Evolutionary conservation across 2,797 vertebrate species (phyloP), one percentile per base, ranked within the genome.

Genomic region (Platalea minor): DNA sequence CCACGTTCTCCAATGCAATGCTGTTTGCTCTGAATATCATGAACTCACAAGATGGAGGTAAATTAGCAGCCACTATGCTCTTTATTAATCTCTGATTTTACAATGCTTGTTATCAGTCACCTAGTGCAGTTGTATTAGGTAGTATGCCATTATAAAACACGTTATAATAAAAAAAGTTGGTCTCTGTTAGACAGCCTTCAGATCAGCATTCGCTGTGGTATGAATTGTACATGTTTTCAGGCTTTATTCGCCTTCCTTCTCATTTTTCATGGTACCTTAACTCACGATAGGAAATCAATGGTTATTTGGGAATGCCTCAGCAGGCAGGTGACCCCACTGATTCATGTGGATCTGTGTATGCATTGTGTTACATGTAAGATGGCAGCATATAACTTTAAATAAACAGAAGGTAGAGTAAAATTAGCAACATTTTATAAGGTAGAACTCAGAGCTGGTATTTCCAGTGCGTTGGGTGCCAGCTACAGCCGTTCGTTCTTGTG

Each of bases 1-100:
- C 99, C 95, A 99, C 99, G 0, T 99, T 99, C 98, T 99, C 99
- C 97, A 99, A 99, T 21, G 99, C 99, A 82, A 99, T 99, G 99
- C 98, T 99, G 95, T 99, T 99, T 63, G 99, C 99, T 78, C 98
- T 99, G 93, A 99, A 99, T 89, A 98, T 99, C 95, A 99, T 99
- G 98, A 99, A 99, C 95, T 99, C 99, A 56, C 99, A 99, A 88
- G 99, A 99, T 96, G 99, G 98, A 99, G 98, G 99, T 98, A 97
- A 97, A 43, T 82, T 23, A 19, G 29, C 20, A 68, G 16, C 39
- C 31, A 25, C 8, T n/a, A 16, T 8, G 10, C n/a, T 88, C 65
- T 91, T 79, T 91, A 18, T 81, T 86, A 43, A 39, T 76, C 28
- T 50, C 4, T 43, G 56, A 48, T 63, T 77, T 72, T 89, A 16